Percentiles rank a stretch among this genome's conserved stretches.
Evolutionary conservation across 30 jellyfish, hydroid and myxozoan species (phyloP).

Genomic region (Mastigias papua): DNA sequence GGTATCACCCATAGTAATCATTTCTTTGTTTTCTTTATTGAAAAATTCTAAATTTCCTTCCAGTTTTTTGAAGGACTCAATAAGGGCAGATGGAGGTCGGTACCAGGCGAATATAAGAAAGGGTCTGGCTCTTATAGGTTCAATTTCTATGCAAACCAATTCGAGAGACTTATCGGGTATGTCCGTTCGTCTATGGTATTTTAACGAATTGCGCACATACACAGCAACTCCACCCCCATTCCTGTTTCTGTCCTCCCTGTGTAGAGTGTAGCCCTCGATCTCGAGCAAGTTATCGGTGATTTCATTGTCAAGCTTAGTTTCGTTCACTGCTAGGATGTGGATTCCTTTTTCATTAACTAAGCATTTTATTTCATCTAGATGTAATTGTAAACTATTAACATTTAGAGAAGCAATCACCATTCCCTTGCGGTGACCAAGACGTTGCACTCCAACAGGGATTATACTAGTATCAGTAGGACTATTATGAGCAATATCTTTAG

Average conservation of each 20-base stretch:
- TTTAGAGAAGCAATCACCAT: background rate
- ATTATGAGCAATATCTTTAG: no score
- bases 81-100: no score
- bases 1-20: no score
- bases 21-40: no score
- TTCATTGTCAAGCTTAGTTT: slow-evolving; percentile 15
- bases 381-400: background rate
- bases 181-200: slow-evolving; percentile 5
- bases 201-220: slow-evolving; percentile 3
- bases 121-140: slow-evolving; percentile 6
- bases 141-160: slow-evolving; percentile 3
- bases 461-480: background rate
- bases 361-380: slow-evolving; percentile 5
- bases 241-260: no score
- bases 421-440: slow-evolving; percentile 9
- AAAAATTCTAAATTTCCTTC: no score
- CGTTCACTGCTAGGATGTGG: slow-evolving; percentile 2
- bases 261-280: no score
- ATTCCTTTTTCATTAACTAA: background rate
- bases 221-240: slow-evolving; percentile 25
- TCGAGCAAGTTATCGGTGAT: background rate
- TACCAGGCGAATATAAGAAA: background rate
- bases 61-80: no score
- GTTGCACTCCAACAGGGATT: slow-evolving; percentile 13
- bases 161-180: slow-evolving; percentile 28